phyloP scores from a whole-genome alignment of 2,888 invertebrate species.

The Dynastes tityus region DNA sequence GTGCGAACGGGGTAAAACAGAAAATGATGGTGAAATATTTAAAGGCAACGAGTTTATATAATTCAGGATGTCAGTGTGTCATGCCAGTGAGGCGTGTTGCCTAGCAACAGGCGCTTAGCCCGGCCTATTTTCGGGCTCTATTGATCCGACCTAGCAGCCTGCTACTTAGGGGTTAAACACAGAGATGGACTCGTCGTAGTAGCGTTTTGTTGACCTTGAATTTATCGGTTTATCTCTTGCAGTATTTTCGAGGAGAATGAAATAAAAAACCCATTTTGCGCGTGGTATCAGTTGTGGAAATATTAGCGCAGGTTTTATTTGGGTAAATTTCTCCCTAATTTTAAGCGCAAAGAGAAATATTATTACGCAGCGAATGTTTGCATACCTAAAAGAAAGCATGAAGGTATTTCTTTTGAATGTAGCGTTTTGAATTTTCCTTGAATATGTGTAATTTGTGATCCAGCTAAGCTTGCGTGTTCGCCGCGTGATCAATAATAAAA shows the following conservation, averaged over 20 bases:
- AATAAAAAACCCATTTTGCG: conserved; percentile 32
- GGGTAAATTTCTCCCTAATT: not conserved
- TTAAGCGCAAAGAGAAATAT: not conserved
- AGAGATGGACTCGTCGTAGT: conserved; percentile 59
- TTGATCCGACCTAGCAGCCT: conserved; percentile 66
- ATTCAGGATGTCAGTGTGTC: conserved; percentile 71
- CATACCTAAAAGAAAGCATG: not conserved
- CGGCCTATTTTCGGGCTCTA: conserved; percentile 71
- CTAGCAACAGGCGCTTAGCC: conserved; percentile 69
- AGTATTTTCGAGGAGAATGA: conserved; percentile 43
- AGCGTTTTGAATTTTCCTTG: not conserved
- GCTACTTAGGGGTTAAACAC: conserved; percentile 61
- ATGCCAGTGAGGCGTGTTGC: conserved; percentile 68
- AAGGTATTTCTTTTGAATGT: not conserved
- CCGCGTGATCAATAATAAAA: conserved; percentile 18
- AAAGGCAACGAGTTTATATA: conserved; percentile 58
- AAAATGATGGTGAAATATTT: conserved; percentile 51
- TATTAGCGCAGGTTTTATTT: not conserved
- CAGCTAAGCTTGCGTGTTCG: conserved; percentile 8
- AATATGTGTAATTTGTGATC: conserved; percentile 14
- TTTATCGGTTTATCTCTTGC: conserved; percentile 47
- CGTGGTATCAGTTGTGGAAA: conserved; percentile 30
- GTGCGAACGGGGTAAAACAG: conserved; percentile 10
- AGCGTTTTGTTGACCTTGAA: conserved; percentile 43
- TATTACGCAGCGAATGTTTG: not conserved